Base-by-base conservation (phyloP, 2,113 vertebrate genomes). In the Syrmaticus mikado region DNA sequence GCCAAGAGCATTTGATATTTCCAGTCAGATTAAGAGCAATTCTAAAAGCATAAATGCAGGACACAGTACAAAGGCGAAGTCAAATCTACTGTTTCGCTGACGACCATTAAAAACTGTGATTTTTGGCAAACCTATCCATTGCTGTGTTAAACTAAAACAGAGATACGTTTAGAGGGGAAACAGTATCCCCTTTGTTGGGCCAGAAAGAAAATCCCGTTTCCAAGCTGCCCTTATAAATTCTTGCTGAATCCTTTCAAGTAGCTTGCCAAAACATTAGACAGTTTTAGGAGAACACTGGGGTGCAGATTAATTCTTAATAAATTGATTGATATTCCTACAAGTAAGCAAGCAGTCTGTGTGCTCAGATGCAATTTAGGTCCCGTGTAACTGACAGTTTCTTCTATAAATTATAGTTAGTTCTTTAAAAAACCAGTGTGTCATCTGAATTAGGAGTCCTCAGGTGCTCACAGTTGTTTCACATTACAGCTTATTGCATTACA, bases 131-230 rank as follows among this genome's bases (percentile, higher is more conserved):
- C 71, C 30, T 96, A 92, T 81, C 60, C 82, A 73, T 97, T 97
- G 83, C 94, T 94, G 87, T 28, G 82, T 96, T 97, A 92, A 97
- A 95, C 94, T 97, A 89, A 96, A 97, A 97, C 96, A 97, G 94
- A 91, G 95, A 50, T 91, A 96, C 45, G 71, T 96, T 97, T 96
- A 96, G 85, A 93, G 70, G 65, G 90, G 96, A 97, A 98, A 98
- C 96, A 98, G 92, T 97, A 97, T 97, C 95, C 96, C 91, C 94
- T 98, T 98, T 98, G 97, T 98, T 96, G 81, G 96, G 89, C 38
- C 71, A 95, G 58, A 74, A 58, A 87, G 68, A 82, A 92, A 93
- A 16, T 17, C 32, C 71, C 93, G 71, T 93, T 95, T 97, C 96
- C 89, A 97, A 96, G 73, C 91, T 89, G 93, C 82, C 91, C 95